Conservation (phyloP, 2,113 vertebrate genomes). For the Hipposideros armiger region DNA sequence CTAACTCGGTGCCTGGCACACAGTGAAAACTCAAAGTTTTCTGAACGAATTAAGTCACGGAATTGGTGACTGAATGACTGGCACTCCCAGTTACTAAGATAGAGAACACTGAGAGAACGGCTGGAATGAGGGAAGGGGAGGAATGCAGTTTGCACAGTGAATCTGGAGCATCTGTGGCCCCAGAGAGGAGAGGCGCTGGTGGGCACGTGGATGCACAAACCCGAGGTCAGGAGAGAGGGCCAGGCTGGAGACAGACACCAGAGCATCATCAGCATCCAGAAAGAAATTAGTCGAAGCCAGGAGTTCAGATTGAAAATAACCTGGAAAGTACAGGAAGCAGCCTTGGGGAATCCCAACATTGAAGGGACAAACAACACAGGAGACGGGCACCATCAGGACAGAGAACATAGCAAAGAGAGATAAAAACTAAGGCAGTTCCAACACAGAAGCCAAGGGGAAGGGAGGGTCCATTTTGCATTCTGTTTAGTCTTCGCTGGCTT, state of each 20-base stretch:
- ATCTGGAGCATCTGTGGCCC: neutral
- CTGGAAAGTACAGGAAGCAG: neutral
- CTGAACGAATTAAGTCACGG: neutral
- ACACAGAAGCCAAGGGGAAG: slow-evolving; percentile 60
- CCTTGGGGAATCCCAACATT: neutral
- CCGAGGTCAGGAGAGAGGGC: neutral
- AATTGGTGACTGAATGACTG: too few species aligned
- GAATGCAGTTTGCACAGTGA: neutral
- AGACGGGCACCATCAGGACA: neutral
- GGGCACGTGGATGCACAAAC: neutral
- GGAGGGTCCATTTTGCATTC: neutral
- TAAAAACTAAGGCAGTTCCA: slow-evolving; percentile 1
- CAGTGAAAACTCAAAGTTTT: neutral
- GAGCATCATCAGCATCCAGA: fast-evolving
- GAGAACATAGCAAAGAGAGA: neutral
- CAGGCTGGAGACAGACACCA: neutral
- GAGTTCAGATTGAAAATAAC: neutral
- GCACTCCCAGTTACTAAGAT: neutral
- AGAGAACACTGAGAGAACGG: fast-evolving
- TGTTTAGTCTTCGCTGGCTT: slow-evolving; percentile 36
- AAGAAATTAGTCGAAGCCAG: neutral
- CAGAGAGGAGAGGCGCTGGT: fast-evolving
- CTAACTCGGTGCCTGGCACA: neutral
- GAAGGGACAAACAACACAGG: neutral
- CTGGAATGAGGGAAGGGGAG: neutral